Evolutionary conservation across 2,797 vertebrate genomes (phyloP).

Genomic region (Champsocephalus gunnari): DNA sequence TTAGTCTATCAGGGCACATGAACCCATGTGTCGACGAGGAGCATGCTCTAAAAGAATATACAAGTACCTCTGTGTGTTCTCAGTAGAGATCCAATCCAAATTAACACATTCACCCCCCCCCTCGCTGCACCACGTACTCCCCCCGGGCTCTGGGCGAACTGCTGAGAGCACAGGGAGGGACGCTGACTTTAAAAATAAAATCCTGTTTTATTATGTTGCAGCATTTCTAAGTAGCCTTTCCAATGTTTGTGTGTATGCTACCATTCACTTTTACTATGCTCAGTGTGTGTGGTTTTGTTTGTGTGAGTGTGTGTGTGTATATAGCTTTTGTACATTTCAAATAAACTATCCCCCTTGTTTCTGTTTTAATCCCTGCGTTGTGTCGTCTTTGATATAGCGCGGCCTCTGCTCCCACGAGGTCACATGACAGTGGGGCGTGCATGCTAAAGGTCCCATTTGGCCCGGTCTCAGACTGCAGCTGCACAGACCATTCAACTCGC

Average conservation of each 20-base stretch:
- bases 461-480: slow-evolving; percentile 15
- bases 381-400: slow-evolving; percentile 68
- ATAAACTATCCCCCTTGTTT: slow-evolving; percentile 86
- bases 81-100: slow-evolving; percentile 74
- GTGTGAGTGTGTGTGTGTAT: slow-evolving; percentile 84
- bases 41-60: slow-evolving; percentile 83
- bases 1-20: slow-evolving; percentile 58
- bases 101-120: slow-evolving; percentile 69
- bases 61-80: slow-evolving; percentile 82
- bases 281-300: slow-evolving; percentile 61
- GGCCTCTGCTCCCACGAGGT: slow-evolving; percentile 34
- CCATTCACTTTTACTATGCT: slow-evolving; percentile 80
- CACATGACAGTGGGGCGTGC: slow-evolving; percentile 49
- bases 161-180: slow-evolving; percentile 69
- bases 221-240: slow-evolving; percentile 75
- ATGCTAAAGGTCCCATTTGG: slow-evolving; percentile 26
- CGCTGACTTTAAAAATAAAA: slow-evolving; percentile 76
- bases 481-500: background rate
- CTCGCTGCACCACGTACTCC: slow-evolving; percentile 30
- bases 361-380: slow-evolving; percentile 67
- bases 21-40: slow-evolving; percentile 63
- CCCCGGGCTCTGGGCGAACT: slow-evolving; percentile 71
- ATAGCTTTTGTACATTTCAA: slow-evolving; percentile 98
- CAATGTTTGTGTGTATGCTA: slow-evolving; percentile 71
- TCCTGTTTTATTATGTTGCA: slow-evolving; percentile 70